Evolutionary conservation across 2,113 vertebrate genomes (phyloP), one percentile per base, ranked within the genome.

Genomic region (Pogonocichla stellata): DNA sequence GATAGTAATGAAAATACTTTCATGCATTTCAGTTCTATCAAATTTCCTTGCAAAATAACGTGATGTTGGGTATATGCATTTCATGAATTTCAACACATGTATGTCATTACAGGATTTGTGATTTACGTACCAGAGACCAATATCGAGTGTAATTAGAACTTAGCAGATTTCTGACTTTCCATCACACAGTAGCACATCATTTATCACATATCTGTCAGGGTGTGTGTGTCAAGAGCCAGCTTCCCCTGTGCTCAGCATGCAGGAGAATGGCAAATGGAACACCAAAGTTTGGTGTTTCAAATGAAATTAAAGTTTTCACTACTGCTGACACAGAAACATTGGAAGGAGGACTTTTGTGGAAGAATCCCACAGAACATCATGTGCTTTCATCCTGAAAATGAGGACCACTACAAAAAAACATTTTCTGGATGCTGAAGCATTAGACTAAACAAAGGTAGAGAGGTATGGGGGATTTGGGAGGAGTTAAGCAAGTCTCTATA

Each of bases 151-250:
- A 51, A 56, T 31, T 22, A 19, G 18, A 47, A 33, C 6, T 26
- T 31, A 54, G 17, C 15, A 64, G 19, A 8, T 45, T 73, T 88
- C n/a, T 62, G 38, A n/a, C 20, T 40, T 53, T 18, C 29, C 24
- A 42, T 31, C 48, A 45, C 0, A 0, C 12, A 48, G 18, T 0
- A 45, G 5, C 20, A 31, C 12, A 47, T 36, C 9, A 20, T 34
- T 93, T 26, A 66, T 60, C 45, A 29, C 10, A 18, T 0, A 34
- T 1, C 2, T 61, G 69, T 56, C 16, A 14, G 5, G 3, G 26
- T 25, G n/a, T 29, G 19, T 9, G 23, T 36, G 40, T 23, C 13
- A 70, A 25, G n/a, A 78, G 28, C 13, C n/a, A 53, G 43, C 20
- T 65, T 48, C 24, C 31, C 36, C 61, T 17, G 12, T 12, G 43